Evolutionary conservation across 2,888 invertebrate genomes (phyloP).

Genomic region (Sipha maydis): DNA sequence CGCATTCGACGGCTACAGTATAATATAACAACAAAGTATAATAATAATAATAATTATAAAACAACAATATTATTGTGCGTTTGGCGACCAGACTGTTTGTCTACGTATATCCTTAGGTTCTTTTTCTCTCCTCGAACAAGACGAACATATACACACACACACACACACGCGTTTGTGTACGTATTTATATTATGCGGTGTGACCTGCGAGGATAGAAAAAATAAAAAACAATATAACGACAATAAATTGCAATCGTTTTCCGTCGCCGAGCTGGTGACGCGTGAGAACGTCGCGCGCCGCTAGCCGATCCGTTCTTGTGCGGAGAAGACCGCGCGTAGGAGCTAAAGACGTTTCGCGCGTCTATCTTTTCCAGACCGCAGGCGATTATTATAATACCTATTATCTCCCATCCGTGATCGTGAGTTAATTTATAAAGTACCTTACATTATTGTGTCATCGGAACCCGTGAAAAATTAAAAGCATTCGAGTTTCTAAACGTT

Average conservation of each 20-base stretch:
- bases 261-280: not conserved
- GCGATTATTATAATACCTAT: too few relatives aligned
- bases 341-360: too few relatives aligned
- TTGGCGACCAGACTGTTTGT: slow-evolving; percentile 7
- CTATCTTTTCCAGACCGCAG: too few relatives aligned
- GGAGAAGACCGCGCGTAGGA: too few relatives aligned
- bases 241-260: not conserved
- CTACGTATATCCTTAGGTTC: not conserved
- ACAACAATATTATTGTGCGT: slow-evolving; percentile 38
- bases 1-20: not conserved
- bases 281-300: not conserved
- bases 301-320: not conserved
- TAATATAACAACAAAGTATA: not conserved
- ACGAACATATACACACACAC: not conserved
- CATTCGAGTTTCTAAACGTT: too few relatives aligned
- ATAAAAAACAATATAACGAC: not conserved
- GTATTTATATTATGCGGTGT: not conserved
- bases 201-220: not conserved
- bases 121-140: not conserved
- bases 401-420: too few relatives aligned
- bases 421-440: too few relatives aligned
- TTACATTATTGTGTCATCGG: too few relatives aligned
- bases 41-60: slow-evolving; percentile 26
- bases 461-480: too few relatives aligned
- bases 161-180: too few relatives aligned